Base-by-base conservation (phyloP, 2,797 vertebrate species). In the Tangara arthus region DNA sequence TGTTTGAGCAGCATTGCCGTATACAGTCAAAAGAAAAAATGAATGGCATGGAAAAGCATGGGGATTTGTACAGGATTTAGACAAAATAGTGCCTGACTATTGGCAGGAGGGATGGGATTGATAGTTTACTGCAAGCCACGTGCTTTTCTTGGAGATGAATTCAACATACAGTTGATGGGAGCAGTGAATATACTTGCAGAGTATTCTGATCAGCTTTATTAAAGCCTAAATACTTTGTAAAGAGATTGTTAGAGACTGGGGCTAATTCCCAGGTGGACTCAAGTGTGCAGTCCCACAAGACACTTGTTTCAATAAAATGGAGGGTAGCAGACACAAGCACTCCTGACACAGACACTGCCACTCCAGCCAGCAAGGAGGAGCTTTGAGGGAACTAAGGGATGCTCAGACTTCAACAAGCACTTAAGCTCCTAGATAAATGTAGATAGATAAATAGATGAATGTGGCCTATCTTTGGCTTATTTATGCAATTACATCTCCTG, bases 221-320 rank as follows among this genome's bases (percentile, higher is more conserved):
- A 5, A 87, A 63, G 56, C 37, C 35, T 68, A 44, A 3, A 1
- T 70, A 6, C 52, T 89, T 89, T 85, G 32, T 60, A 49, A 26
- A 2, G 0, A 6, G 11, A 12, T 41, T 77, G 12, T 79, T 82
- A 53, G 53, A 73, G n/a, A 14, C 14, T 52, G 28, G n/a, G 37
- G 15, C 35, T 71, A 23, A 57, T 83, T 78, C 46, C 35, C 37
- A 30, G 27, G 35, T 61, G 37, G 30, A 5, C 72, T 72, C 22
- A 63, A 22, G 63, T 46, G 4, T 1, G 15, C 47, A 87, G 34
- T 47, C 12, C 46, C 39, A 7, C 0, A 0, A 59, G 32, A 32
- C 5, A 4, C 9, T 47, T 44, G 32, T 79, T 72, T 23, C 30
- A 39, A 1, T 79, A 12, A 52, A 56, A 12, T 0, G 3, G 23